phyloP scores from a whole-genome alignment of 2,113 vertebrate species.

The Butorides virescens region DNA sequence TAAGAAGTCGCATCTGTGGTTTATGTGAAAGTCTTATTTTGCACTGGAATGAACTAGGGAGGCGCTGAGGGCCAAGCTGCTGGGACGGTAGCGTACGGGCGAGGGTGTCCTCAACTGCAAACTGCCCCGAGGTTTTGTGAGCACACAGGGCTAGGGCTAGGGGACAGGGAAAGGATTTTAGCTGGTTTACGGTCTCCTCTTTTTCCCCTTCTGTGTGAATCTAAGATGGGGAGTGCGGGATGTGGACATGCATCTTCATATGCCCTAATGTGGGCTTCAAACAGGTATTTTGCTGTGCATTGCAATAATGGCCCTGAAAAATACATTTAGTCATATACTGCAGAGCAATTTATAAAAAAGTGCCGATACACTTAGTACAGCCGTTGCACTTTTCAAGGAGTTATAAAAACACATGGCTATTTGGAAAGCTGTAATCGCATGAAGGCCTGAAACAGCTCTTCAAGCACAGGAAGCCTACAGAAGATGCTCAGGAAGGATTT shows the following conservation, averaged over 20 bases:
- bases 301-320: neutral
- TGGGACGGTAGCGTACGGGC: neutral
- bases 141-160: neutral
- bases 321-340: neutral
- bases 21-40: neutral
- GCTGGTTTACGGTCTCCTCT: conserved; percentile 11
- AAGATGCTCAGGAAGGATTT: neutral
- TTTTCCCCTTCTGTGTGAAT: neutral
- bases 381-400: neutral
- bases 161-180: neutral
- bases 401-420: neutral
- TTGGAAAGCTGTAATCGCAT: neutral
- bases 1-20: neutral
- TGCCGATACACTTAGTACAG: neutral
- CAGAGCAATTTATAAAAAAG: neutral
- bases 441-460: neutral
- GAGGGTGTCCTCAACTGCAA: neutral
- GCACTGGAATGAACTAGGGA: conserved; percentile 45
- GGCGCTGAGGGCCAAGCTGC: conserved; percentile 50
- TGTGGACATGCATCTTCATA: neutral
- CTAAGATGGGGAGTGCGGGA: neutral
- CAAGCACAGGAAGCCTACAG: neutral
- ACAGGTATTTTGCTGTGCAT: neutral
- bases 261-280: neutral
- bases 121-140: neutral